Evolutionary conservation across 2,888 invertebrate genomes (phyloP).

Genomic region (Orchesellides sinensis): DNA sequence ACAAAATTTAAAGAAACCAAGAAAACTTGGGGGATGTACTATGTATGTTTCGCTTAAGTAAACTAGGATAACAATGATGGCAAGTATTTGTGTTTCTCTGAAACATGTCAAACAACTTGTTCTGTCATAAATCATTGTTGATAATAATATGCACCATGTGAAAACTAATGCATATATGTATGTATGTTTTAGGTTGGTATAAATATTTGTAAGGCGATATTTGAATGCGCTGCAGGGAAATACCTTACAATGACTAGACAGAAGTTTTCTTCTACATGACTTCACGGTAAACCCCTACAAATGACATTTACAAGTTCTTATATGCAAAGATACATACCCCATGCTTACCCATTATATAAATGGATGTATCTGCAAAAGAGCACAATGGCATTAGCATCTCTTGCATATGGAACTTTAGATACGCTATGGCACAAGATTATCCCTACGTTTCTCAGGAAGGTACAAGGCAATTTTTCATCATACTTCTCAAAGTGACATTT

Average conservation of each 20-base stretch:
- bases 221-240: too few relatives aligned
- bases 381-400: too few relatives aligned
- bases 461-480: conserved; percentile 47
- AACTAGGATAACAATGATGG: not conserved
- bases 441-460: conserved; percentile 35
- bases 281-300: not conserved
- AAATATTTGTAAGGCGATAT: too few relatives aligned
- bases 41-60: not conserved
- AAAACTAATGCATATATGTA: not conserved
- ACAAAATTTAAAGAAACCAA: conserved; percentile 24
- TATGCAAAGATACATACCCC: too few relatives aligned
- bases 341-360: too few relatives aligned
- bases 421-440: too few relatives aligned
- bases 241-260: not conserved
- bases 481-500: conserved; percentile 40
- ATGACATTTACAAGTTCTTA: conserved; percentile 27
- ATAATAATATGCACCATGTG: conserved; percentile 33
- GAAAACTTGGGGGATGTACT: conserved; percentile 5
- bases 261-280: not conserved
- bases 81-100: not conserved
- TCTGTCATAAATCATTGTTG: conserved; percentile 45
- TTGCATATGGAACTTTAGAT: too few relatives aligned
- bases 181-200: not conserved
- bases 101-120: conserved; percentile 49
- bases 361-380: too few relatives aligned